Percentiles rank a stretch among this genome's conserved stretches.
Conservation (phyloP, 2,888 invertebrate genomes). For the Ichneumoninae sp. region DNA sequence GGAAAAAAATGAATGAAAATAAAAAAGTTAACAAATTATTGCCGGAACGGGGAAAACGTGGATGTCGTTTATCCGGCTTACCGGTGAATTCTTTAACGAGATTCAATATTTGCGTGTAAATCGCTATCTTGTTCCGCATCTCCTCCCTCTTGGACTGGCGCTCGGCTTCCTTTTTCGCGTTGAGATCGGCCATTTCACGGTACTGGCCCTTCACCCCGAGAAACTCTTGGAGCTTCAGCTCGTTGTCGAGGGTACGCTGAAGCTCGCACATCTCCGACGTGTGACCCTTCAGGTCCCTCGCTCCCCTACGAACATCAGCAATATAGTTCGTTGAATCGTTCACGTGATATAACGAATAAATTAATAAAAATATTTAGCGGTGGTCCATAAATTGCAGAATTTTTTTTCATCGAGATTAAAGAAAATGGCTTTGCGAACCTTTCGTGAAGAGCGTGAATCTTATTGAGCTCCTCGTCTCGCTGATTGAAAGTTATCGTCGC, state of each 20-base stretch:
- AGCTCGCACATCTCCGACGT: slow-evolving; percentile 93
- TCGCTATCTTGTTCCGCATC: slow-evolving; percentile 89
- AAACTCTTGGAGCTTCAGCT: slow-evolving; percentile 93
- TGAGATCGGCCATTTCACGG: slow-evolving; percentile 90
- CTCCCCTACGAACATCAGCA: slow-evolving; percentile 81
- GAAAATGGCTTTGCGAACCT: slow-evolving; percentile 71
- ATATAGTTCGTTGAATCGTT: neutral
- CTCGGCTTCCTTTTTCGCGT: slow-evolving; percentile 90
- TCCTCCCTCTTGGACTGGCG: slow-evolving; percentile 88
- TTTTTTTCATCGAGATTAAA: neutral
- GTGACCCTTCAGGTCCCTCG: slow-evolving; percentile 85
- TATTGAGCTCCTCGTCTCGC: slow-evolving; percentile 92
- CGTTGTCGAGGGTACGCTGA: slow-evolving; percentile 93
- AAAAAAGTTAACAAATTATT: too few species aligned
- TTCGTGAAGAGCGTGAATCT: slow-evolving; percentile 92
- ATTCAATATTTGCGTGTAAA: slow-evolving; percentile 91
- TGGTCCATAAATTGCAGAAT: neutral
- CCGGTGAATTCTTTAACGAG: slow-evolving; percentile 87
- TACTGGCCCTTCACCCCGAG: slow-evolving; percentile 93
- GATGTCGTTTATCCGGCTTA: slow-evolving; percentile 58
- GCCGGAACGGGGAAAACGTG: neutral
- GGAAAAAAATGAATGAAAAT: too few species aligned
- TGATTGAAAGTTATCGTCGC: slow-evolving; percentile 96
- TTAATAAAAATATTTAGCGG: too few species aligned
- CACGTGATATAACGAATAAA: neutral